Evolutionary conservation across 2,888 invertebrate species (phyloP).

Genomic region (Falcaria lacertinaria): DNA sequence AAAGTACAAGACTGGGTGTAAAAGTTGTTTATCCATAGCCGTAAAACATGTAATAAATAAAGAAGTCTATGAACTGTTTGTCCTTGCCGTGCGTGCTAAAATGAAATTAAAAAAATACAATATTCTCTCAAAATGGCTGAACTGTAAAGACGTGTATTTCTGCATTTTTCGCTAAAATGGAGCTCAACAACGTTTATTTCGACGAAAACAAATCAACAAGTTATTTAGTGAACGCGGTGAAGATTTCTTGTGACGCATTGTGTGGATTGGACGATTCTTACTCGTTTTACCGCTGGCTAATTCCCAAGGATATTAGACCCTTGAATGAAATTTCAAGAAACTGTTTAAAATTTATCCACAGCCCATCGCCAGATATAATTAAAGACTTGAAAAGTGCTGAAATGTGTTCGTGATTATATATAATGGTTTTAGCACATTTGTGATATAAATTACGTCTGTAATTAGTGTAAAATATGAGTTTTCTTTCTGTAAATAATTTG

Average conservation of each 20-base stretch:
- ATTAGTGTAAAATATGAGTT: conserved; percentile 46
- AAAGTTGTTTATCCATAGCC: too few relatives aligned
- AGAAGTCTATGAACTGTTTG: too few relatives aligned
- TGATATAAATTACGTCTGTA: conserved; percentile 25
- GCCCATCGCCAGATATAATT: conserved; percentile 51
- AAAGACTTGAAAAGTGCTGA: conserved; percentile 30
- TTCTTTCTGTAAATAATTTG: conserved; percentile 39
- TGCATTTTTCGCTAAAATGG: conserved; percentile 64
- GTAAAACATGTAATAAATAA: too few relatives aligned
- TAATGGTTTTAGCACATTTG: conserved; percentile 48
- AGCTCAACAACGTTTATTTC: conserved; percentile 56
- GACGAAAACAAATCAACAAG: conserved; percentile 49
- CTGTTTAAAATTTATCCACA: conserved; percentile 45
- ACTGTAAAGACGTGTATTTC: conserved; percentile 70
- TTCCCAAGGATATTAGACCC: conserved; percentile 29
- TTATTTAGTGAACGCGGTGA: conserved; percentile 39
- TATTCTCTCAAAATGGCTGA: conserved; percentile 72
- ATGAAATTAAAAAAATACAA: too few relatives aligned
- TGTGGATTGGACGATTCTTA: conserved; percentile 33
- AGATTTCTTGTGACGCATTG: conserved; percentile 45
- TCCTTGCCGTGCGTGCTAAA: too few relatives aligned
- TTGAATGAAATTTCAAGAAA: conserved; percentile 30
- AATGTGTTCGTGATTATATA: conserved; percentile 40
- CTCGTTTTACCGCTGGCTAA: conserved; percentile 40
- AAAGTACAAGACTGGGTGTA: too few relatives aligned